Evolutionary conservation across 1,140 invertebrate species (phyloP), one percentile per base, ranked within the genome.

Genomic region (Holcopasites calliopsidis): DNA sequence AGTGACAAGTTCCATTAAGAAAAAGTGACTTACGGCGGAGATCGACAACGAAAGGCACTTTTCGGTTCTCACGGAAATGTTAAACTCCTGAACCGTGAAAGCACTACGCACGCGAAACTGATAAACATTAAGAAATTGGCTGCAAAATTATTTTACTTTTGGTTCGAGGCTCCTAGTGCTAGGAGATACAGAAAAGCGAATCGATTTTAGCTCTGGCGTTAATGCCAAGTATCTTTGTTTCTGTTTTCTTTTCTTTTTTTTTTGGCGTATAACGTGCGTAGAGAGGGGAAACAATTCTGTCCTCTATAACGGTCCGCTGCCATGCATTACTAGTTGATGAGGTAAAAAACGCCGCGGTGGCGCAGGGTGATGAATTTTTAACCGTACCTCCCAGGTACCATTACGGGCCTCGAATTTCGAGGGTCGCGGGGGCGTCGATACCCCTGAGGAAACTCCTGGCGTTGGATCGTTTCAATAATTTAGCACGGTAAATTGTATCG

Each of bases 381-480:
- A 84, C 47, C 65, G 11, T 49, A 49, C 69, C 77, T 75, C 71
- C 68, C 70, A 75, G 73, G 76, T 76, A 75, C 80, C 78, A 76
- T 84, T 81, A 83, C 72, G 71, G 57, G 64, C 65, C 80, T 68
- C 71, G 73, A 79, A 83, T 88, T 87, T 76, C 74, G 84, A 76
- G 62, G 86, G 85, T 88, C 86, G 86, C n/a, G 84, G 80, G 88
- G 86, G 89, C 89, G 89, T 90, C 85, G 82, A 87, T 83, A 85
- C 88, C 81, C 87, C 42, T 73, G 88, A n/a, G 44, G 64, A n/a
- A 87, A 55, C 72, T 58, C 74, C 66, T 55, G 58, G 83, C 80
- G 85, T 89, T 89, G 88, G 84, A 83, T 26, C 47, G 40, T 79
- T 82, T 90, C 72, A 89, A 90, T 90, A 89, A 89, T 90, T 90